Evolutionary conservation across 2,888 invertebrate species (phyloP).

Genomic region (Stenurella melanura): DNA sequence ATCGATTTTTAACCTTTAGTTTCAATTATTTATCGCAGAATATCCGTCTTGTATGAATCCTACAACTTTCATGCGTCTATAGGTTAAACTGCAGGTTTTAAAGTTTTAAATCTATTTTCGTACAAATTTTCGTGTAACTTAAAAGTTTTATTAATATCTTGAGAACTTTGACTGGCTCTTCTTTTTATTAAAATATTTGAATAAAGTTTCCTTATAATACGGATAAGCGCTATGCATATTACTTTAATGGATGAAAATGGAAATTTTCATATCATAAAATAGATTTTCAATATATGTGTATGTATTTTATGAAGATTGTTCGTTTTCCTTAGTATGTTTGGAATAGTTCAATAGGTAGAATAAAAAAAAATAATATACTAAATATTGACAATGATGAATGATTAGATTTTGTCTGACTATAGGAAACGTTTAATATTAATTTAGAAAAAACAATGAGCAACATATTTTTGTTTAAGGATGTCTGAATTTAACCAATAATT

Average conservation of each 20-base stretch:
- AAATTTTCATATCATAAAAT: neutral
- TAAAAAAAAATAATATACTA: too few species aligned
- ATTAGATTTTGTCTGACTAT: too few species aligned
- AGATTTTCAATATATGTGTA: neutral
- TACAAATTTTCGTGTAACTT: neutral
- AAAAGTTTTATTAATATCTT: neutral
- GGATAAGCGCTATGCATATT: neutral
- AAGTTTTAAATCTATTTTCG: neutral
- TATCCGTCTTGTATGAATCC: too few species aligned
- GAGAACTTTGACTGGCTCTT: neutral
- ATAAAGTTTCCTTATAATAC: neutral
- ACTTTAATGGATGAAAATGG: neutral
- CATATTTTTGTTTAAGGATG: too few species aligned
- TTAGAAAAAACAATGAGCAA: too few species aligned
- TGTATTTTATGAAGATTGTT: neutral
- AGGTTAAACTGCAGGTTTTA: neutral
- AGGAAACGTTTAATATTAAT: too few species aligned
- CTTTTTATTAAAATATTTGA: neutral
- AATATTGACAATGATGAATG: too few species aligned
- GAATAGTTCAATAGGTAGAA: neutral
- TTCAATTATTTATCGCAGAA: neutral
- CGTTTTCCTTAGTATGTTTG: neutral
- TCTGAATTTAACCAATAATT: too few species aligned
- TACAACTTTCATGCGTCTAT: neutral
- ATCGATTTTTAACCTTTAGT: neutral